phyloP scores from a whole-genome alignment of 2,888 invertebrate species.

The Notodonta ziczac region DNA sequence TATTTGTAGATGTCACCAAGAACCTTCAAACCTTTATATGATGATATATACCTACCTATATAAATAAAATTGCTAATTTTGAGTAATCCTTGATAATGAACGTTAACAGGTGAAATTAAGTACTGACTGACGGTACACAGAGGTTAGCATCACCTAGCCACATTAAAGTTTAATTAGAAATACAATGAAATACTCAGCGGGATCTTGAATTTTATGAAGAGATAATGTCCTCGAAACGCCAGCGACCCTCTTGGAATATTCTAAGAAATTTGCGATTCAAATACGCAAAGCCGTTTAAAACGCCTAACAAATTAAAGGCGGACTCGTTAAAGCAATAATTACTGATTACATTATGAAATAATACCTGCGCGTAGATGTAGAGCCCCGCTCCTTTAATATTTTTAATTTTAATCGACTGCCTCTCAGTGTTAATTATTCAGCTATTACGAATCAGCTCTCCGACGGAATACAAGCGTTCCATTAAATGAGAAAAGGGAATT shows the following conservation, averaged over 20 bases:
- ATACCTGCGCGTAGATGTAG: slow-evolving; percentile 54
- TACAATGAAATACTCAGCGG: slow-evolving; percentile 75
- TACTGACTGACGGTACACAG: slow-evolving; percentile 30
- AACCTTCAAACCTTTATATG: too few species aligned
- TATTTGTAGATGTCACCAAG: too few species aligned
- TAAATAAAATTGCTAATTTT: too few species aligned
- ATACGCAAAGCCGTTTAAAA: slow-evolving; percentile 84
- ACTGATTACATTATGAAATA: slow-evolving; percentile 82
- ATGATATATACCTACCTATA: too few species aligned
- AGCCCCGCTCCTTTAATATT: slow-evolving; percentile 26
- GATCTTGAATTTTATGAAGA: slow-evolving; percentile 83
- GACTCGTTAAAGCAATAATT: slow-evolving; percentile 83
- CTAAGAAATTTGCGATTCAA: slow-evolving; percentile 84
- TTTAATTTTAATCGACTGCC: slow-evolving; percentile 24
- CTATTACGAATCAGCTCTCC: slow-evolving; percentile 5
- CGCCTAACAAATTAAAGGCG: slow-evolving; percentile 84
- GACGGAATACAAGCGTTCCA: slow-evolving; percentile 8
- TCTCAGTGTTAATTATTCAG: slow-evolving; percentile 12
- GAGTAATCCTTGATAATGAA: too few species aligned
- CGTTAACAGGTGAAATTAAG: background rate
- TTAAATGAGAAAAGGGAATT: slow-evolving; percentile 1
- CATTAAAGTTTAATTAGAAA: slow-evolving; percentile 70
- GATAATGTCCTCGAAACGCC: slow-evolving; percentile 81
- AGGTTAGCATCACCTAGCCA: slow-evolving; percentile 43
- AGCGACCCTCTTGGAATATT: slow-evolving; percentile 82